Base-by-base conservation (phyloP, 2,888 invertebrate species). In the Altica lythri region DNA sequence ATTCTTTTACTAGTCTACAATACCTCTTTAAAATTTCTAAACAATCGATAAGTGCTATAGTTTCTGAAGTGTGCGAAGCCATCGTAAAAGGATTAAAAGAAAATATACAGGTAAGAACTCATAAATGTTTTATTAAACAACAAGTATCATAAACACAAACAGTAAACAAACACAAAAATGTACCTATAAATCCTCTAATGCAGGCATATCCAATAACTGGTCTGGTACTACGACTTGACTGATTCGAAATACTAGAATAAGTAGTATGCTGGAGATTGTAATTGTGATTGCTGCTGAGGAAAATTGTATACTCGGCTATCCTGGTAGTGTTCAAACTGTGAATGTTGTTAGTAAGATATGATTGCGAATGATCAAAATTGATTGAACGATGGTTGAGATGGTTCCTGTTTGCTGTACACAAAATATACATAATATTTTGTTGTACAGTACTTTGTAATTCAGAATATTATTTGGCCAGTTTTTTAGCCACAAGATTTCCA, bases 31-130 rank as follows among this genome's bases (percentile, higher is more conserved):
- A 47, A 47, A 37, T 37, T 25, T 42, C 50, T 27, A 50, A 50
- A 42, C 50, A 50, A 43, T 42, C 40, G n/a, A 50, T 50, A 50
- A 42, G 40, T 19, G 25, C 18, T 30, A 43, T 50, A 42, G 42
- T 50, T 34, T 42, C 42, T 17, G 42, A 50, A 50, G 42, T 42
- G 16, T 50, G 50, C 10, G 42, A 50, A 50, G 42, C 42, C 10
- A 14, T 50, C 3, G 18, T 42, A 2, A 42, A 37, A 27, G 48
- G 40, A 40, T 48, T 48, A 17, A 48, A 48, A 40, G 40, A 48
- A 16, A 38, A 48, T 48, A 30, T 29, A 50, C 40, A 50, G 40
- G 40, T 50, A 49, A 19, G 13, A 43, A 43, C 9, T 34, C 34
- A 13, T 34, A 34, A 34, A 2, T 34, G 10, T 34, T 34, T 34